These are phyloP conservation scores for Encarsia formosa DNA, from an alignment of 2,888 invertebrate species.

Conservation along the genomic window DNA sequence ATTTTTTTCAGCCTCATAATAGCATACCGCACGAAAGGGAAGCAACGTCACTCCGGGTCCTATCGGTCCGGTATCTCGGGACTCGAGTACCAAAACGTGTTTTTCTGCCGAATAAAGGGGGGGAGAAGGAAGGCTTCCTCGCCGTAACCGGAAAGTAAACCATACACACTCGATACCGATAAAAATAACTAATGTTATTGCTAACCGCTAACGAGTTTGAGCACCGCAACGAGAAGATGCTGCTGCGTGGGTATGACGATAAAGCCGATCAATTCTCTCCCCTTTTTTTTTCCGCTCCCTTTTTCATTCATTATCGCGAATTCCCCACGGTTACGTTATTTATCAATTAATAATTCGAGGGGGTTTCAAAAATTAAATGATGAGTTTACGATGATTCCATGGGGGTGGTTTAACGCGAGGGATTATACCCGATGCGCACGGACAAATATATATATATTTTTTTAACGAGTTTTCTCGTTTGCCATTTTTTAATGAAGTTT, in stretches of 20 bases:
- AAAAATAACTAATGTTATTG: slow-evolving; percentile 49
- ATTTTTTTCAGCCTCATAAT: too few species aligned
- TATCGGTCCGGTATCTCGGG: slow-evolving; percentile 39
- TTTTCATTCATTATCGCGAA: slow-evolving; percentile 37
- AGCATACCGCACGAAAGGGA: slow-evolving; percentile 11
- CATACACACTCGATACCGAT: slow-evolving; percentile 41
- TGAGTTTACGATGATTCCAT: too few species aligned
- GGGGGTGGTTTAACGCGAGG: too few species aligned
- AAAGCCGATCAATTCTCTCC: slow-evolving; percentile 27
- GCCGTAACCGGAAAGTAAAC: too few species aligned
- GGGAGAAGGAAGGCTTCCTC: too few species aligned
- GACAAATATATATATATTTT: too few species aligned
- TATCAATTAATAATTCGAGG: slow-evolving; percentile 39
- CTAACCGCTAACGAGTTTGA: slow-evolving; percentile 48
- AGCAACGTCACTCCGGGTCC: too few species aligned
- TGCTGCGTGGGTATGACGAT: slow-evolving; percentile 40
- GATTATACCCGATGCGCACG: too few species aligned
- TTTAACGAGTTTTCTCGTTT: slow-evolving; percentile 13
- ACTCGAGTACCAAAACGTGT: slow-evolving; percentile 49
- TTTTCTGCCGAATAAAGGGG: slow-evolving; percentile 44
- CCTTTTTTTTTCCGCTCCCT: slow-evolving; percentile 10
- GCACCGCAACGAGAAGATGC: slow-evolving; percentile 28
- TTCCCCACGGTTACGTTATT: slow-evolving; percentile 40
- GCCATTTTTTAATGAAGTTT: neutral
- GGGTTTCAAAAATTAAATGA: slow-evolving; percentile 9